These are phyloP conservation scores for Donacobius atricapilla DNA, from an alignment of 2,113 vertebrate species.

Conservation along the genomic window DNA sequence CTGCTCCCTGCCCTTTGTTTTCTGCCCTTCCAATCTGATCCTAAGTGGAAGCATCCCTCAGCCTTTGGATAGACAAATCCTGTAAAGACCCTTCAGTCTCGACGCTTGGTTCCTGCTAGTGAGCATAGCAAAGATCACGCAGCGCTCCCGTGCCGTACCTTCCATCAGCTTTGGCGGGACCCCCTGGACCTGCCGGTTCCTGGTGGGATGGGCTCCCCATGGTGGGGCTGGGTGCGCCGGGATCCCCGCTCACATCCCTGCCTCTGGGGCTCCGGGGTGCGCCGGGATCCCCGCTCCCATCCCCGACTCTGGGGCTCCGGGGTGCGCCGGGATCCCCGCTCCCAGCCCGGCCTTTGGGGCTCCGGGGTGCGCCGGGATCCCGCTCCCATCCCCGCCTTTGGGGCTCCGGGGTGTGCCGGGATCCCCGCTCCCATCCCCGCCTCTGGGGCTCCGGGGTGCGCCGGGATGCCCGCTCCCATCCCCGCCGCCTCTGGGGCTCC, in stretches of 20 bases:
- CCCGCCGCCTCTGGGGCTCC: neutral
- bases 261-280: neutral
- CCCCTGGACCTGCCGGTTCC: neutral
- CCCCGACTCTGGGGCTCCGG: neutral
- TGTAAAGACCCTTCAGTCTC: neutral
- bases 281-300: neutral
- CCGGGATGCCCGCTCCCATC: neutral
- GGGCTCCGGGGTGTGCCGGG: neutral
- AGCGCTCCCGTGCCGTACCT: neutral
- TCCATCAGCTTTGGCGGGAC: neutral
- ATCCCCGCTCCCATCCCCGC: neutral
- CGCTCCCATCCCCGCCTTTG: neutral
- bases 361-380: neutral
- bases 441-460: neutral
- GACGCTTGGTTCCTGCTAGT: neutral
- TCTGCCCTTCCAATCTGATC: neutral
- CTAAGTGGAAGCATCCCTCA: conserved; percentile 45
- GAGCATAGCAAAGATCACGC: neutral
- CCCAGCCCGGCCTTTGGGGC: neutral
- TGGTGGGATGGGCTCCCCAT: neutral
- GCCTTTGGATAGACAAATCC: conserved; percentile 26
- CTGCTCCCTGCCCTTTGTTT: neutral
- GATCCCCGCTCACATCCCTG: neutral
- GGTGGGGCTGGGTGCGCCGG: neutral
- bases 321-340: neutral